Evolutionary conservation across 2,797 vertebrate species (phyloP), one percentile per base, ranked within the genome.

Genomic region (Silurus lanzhouensis): DNA sequence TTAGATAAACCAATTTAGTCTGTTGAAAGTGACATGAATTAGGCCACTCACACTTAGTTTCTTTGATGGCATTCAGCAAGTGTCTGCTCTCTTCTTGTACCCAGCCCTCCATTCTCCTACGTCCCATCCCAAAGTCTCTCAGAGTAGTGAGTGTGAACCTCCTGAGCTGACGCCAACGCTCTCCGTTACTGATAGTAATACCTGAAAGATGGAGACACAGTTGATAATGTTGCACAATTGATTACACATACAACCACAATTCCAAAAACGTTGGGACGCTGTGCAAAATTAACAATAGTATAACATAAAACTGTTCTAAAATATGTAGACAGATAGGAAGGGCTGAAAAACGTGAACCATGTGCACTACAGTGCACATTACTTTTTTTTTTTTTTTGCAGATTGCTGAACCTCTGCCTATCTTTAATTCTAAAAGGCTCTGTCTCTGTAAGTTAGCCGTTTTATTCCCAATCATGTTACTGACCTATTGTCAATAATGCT

Each of bases 81-180:
- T 94, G 86, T 68, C 10, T 60, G 88, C 93, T 92, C 88, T 94
- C 93, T 75, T 94, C 93, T 52, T 92, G 91, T 84, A 93, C 94
- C 94, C 94, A 94, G 48, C 91, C 79, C 25, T 95, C 94, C 93
- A 95, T 95, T 82, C 91, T 89, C 52, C 92, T 94, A 25, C 92
- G 91, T 70, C 94, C 94, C 94, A 94, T 95, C 82, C 94, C 93
- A 66, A 94, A 94, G 89, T 95, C 93, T 90, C 92, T 90, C 1
- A 95, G 88, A 0, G 94, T 94, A 5, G 89, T 89, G 46, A 95
- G 89, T 0, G 91, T 92, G 88, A 95, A 95, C 14, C 93, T 90
- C 2, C 92, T 88, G 71, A 94, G 87, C 66, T 94, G 94, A 3
- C 83, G 90, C 93, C 93, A 94, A 0, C 91, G 90, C 5, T 93